Evolutionary conservation across 2,888 invertebrate species (phyloP).

Genomic region (Penaeus monodon): DNA sequence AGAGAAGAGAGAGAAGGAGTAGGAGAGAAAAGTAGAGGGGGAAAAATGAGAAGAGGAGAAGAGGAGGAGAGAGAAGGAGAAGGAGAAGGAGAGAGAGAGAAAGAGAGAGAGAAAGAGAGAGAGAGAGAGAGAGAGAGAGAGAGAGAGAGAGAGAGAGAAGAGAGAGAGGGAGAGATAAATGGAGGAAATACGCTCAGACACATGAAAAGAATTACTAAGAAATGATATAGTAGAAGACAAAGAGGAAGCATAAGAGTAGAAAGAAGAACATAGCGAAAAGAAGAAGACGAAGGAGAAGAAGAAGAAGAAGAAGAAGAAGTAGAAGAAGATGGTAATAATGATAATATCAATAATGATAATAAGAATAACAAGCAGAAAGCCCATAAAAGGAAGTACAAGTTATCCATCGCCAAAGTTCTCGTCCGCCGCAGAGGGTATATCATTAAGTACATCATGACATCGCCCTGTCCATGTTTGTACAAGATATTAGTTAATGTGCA

Average conservation of each 20-base stretch:
- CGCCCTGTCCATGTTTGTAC: constrained; percentile 23
- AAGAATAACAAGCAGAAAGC: not conserved
- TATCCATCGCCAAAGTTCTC: too few species aligned
- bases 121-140: not conserved
- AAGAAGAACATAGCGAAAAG: not conserved
- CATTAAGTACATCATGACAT: not conserved
- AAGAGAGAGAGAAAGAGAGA: not conserved
- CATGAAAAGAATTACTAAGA: too few species aligned
- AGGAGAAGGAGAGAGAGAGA: not conserved
- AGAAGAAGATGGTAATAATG: not conserved
- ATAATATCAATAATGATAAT: not conserved
- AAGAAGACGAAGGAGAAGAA: not conserved
- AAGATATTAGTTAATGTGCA: constrained; percentile 29
- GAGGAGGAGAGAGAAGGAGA: not conserved
- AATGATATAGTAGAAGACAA: not conserved
- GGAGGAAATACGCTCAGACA: too few species aligned
- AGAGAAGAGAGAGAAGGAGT: not conserved
- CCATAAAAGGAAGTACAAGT: not conserved
- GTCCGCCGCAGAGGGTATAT: not conserved
- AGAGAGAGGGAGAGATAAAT: not conserved
- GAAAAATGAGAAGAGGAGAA: not conserved
- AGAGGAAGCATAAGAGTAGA: not conserved
- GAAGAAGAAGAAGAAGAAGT: not conserved
- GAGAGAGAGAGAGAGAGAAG: not conserved
- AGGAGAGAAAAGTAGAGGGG: not conserved